A percentile compares a stretch with the other conserved stretches of the same genome.
These are phyloP conservation scores for Nettapus auritus DNA, from an alignment of 2,113 vertebrate genomes.

Conservation along the genomic window DNA sequence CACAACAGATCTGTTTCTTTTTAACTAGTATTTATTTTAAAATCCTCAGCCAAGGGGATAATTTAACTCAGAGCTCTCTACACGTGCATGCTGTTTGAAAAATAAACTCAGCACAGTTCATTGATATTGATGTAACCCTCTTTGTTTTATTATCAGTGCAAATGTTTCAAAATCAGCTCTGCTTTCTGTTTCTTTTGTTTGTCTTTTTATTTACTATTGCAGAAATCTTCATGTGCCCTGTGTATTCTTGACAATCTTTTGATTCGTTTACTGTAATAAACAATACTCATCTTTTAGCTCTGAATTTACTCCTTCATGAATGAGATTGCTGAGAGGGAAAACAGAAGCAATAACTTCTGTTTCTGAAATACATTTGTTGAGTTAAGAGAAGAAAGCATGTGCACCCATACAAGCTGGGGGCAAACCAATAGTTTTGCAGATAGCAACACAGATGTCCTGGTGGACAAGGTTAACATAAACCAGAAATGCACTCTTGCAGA, in stretches of 20 bases:
- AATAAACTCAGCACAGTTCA: background rate
- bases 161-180: background rate
- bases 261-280: background rate
- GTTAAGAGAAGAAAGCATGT: background rate
- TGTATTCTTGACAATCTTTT: background rate
- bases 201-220: background rate
- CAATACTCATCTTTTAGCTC: background rate
- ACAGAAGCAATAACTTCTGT: background rate
- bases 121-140: background rate
- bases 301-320: background rate
- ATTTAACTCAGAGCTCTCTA: background rate
- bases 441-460: background rate
- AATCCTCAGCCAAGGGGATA: background rate
- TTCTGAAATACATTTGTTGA: background rate
- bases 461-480: background rate
- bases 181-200: background rate
- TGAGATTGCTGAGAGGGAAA: background rate
- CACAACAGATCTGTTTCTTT: background rate
- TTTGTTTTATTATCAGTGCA: background rate
- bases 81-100: background rate
- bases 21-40: background rate
- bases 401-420: background rate
- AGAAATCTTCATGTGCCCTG: background rate
- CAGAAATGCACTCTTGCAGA: background rate
- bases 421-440: background rate